Evolutionary conservation across 2,888 invertebrate species (phyloP), one percentile per base, ranked within the genome.

Genomic region (Tipula confusa): DNA sequence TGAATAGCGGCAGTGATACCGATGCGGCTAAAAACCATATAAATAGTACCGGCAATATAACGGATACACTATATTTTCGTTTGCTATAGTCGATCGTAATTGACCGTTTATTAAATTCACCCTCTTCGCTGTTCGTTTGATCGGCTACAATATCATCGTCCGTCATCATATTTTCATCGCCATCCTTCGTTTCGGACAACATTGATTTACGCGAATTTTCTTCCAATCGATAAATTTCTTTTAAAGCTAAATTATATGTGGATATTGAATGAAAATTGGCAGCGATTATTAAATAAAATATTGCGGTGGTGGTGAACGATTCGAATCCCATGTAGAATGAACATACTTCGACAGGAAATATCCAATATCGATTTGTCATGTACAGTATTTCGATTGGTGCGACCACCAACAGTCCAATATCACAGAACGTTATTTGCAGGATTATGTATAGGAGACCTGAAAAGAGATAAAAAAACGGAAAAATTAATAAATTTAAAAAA

Each of bases 1-100:
- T 83, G 43, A 85, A 85, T 1, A 85, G 82, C 28, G 93, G 93
- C 82, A 93, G 90, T 87, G 93, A 92, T 38, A 93, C 87, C 0
- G 93, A 93, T 79, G 91, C 87, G 38, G 92, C 90, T 82, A 92
- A 87, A 85, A 92, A 89, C 93, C 93, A 93, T 82, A 93, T 90
- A 85, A 92, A 91, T 84, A 91, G 86, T 29, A 90, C 89, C 0
- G 93, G 93, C 82, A 91, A 89, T 43, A 90, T 87, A 29, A 92
- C 90, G 13, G 92, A 90, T 43, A 93, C 88, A 84, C 88, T 87
- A 36, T 88, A 89, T 84, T 90, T 89, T 33, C 89, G 87, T 84
- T 90, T 87, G 82, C 91, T 87, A 86, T 92, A 92, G 86, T 92
- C 92, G 7, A 92, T 89, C 83, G 91, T 91, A 88, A 92, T 90